Evolutionary conservation across 2,797 vertebrate species (phyloP).

Genomic region (Crypturellus tataupa): DNA sequence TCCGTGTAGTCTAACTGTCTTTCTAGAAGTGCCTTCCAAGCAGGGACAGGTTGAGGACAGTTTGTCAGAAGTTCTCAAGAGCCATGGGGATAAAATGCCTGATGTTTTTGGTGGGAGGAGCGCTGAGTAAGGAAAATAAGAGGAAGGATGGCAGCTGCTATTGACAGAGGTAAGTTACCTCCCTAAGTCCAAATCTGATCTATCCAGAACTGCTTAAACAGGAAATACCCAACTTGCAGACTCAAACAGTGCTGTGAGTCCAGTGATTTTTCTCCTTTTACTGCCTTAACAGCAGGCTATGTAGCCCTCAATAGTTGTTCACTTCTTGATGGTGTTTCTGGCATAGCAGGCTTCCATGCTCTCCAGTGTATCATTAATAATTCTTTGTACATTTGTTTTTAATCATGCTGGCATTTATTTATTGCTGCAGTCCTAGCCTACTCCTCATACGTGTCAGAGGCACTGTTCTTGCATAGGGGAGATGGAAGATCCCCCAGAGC

Average conservation of each 20-base stretch:
- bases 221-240: neutral
- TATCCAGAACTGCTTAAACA: neutral
- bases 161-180: neutral
- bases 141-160: neutral
- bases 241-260: neutral
- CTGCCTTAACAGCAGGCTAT: neutral
- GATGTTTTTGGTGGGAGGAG: neutral
- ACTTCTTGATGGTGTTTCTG: constrained; percentile 49
- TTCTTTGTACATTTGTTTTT: constrained; percentile 60
- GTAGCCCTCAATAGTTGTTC: neutral
- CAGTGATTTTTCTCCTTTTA: constrained; percentile 8
- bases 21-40: neutral
- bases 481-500: constrained; percentile 43
- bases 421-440: constrained; percentile 15
- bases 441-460: constrained; percentile 36
- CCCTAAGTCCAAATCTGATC: neutral
- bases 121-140: neutral
- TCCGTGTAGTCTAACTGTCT: neutral
- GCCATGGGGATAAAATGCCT: neutral
- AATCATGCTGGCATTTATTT: constrained; percentile 47
- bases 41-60: neutral
- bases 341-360: neutral
- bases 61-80: constrained; percentile 6
- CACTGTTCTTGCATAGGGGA: constrained; percentile 18
- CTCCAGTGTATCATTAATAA: constrained; percentile 52